phyloP scores from a whole-genome alignment of 2,797 vertebrate species.

The Carapus acus region DNA sequence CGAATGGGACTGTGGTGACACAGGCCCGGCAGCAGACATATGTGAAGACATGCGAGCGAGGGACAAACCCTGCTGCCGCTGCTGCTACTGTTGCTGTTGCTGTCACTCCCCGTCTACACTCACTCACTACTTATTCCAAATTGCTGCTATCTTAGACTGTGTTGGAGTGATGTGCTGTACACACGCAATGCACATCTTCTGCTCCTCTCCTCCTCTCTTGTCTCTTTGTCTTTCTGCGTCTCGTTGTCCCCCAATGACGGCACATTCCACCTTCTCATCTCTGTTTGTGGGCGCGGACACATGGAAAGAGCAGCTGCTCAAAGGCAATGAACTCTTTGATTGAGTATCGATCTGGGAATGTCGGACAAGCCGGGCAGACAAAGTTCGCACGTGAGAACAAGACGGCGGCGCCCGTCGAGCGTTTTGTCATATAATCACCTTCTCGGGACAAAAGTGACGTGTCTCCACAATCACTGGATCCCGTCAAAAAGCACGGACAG shows the following conservation, averaged over 20 bases:
- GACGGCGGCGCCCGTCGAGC: conserved; percentile 19
- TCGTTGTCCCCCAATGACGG: neutral
- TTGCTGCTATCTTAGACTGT: conserved; percentile 9
- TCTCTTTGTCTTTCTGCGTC: conserved; percentile 5
- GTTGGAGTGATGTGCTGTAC: conserved; percentile 16
- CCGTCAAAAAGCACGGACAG: conserved; percentile 25
- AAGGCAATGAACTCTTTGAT: conserved; percentile 55
- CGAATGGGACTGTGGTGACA: too few species aligned
- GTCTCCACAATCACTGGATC: conserved; percentile 25
- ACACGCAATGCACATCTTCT: neutral
- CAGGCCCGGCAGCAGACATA: too few species aligned
- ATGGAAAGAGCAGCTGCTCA: conserved; percentile 32
- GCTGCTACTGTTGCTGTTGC: too few species aligned
- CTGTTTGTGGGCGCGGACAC: conserved; percentile 12
- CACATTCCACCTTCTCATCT: neutral
- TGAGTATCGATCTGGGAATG: conserved; percentile 66
- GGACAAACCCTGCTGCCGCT: conserved; percentile 27
- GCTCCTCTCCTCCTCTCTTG: neutral
- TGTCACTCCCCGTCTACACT: neutral
- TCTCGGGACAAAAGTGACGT: conserved; percentile 20
- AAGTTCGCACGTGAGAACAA: conserved; percentile 47
- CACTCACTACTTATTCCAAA: conserved; percentile 19
- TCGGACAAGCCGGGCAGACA: conserved; percentile 57
- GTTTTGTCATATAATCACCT: conserved; percentile 42
- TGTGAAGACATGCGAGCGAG: conserved; percentile 22